These are phyloP conservation scores for Diprion similis DNA, from an alignment of 1,140 invertebrate species.

Conservation along the genomic window DNA sequence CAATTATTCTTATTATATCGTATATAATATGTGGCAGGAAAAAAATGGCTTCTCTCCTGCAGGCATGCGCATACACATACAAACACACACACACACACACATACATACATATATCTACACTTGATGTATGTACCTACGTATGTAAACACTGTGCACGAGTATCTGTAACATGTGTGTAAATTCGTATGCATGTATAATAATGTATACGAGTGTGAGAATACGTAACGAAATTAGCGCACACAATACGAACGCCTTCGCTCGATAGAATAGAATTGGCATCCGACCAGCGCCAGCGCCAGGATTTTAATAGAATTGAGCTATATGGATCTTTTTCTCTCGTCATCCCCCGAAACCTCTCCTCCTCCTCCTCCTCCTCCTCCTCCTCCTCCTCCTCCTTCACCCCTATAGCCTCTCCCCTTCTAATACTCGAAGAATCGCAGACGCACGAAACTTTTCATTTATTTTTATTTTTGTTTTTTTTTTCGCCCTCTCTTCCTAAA, in stretches of 20 bases:
- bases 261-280: conserved; percentile 58
- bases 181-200: conserved; percentile 1
- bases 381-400: conserved; percentile 21
- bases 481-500: background rate
- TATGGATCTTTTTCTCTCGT: conserved; percentile 43
- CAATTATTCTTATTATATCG: no score
- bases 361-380: conserved; percentile 22
- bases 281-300: conserved; percentile 52
- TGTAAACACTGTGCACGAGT: no score
- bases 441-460: background rate
- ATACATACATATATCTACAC: no score
- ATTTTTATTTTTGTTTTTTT: background rate
- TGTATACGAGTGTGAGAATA: conserved; percentile 22
- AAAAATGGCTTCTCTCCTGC: no score
- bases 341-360: conserved; percentile 20
- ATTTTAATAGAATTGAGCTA: conserved; percentile 57
- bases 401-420: background rate
- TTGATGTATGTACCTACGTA: no score
- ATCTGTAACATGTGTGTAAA: no score
- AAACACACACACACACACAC: no score
- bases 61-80: no score
- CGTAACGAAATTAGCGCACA: conserved; percentile 56
- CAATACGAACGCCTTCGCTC: conserved; percentile 55
- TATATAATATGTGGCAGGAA: no score
- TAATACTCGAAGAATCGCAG: background rate